A percentile compares a stretch with the other conserved stretches of the same genome.
Evolutionary conservation across 2,888 invertebrate species (phyloP).

Genomic region (Drosophila pegasa): DNA sequence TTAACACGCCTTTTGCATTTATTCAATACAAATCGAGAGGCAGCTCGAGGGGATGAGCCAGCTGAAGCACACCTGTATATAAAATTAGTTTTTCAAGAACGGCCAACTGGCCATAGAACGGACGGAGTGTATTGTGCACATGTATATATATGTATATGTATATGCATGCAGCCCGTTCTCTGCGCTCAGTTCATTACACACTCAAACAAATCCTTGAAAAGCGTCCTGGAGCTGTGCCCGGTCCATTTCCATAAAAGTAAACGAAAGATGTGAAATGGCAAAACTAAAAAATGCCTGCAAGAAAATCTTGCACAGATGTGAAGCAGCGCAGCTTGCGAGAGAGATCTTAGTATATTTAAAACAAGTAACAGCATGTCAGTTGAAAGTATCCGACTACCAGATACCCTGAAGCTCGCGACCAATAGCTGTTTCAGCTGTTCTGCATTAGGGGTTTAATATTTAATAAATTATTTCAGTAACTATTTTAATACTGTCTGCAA

Average conservation of each 20-base stretch:
- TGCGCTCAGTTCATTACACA: constrained; percentile 70
- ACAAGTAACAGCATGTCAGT: constrained; percentile 1
- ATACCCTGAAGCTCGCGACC: not conserved
- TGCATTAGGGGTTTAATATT: too few relatives aligned
- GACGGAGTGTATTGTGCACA: not conserved
- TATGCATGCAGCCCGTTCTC: constrained; percentile 22
- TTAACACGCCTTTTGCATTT: constrained; percentile 81
- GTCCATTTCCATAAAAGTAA: constrained; percentile 74
- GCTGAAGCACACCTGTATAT: constrained; percentile 60
- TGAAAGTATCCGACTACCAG: not conserved
- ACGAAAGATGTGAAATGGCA: constrained; percentile 46
- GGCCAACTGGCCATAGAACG: constrained; percentile 27
- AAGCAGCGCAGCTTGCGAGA: constrained; percentile 20
- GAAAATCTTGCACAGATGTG: constrained; percentile 46
- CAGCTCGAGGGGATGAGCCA: constrained; percentile 1
- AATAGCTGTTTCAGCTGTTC: not conserved
- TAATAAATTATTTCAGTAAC: not conserved
- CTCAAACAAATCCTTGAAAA: constrained; percentile 62
- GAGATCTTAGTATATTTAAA: constrained; percentile 67
- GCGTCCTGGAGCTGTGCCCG: constrained; percentile 32
- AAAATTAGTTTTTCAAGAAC: constrained; percentile 70
- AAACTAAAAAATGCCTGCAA: constrained; percentile 51
- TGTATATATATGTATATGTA: not conserved
- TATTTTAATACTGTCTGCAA: too few relatives aligned
- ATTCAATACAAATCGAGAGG: constrained; percentile 78